Conservation (phyloP, 2,888 invertebrate species). For the Leptinotarsa rubiginosa region DNA sequence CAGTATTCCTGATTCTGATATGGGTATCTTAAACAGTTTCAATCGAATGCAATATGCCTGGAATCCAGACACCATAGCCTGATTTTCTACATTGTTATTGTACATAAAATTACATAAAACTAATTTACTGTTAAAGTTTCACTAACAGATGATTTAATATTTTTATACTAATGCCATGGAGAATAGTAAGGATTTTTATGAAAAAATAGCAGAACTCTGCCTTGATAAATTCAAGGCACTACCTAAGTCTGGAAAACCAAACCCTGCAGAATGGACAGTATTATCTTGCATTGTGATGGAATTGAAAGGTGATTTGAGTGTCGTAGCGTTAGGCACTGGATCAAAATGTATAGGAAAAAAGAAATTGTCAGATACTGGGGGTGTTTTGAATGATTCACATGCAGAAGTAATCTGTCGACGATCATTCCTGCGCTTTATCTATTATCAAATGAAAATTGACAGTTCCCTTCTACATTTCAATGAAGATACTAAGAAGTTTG, state of each 20-base stretch:
- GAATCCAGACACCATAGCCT: constrained; percentile 70
- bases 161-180: constrained; percentile 33
- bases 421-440: constrained; percentile 82
- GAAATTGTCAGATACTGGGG: constrained; percentile 75
- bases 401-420: constrained; percentile 90
- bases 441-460: constrained; percentile 67
- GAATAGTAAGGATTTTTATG: constrained; percentile 48
- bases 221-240: constrained; percentile 72
- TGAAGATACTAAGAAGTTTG: constrained; percentile 46
- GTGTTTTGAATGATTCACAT: constrained; percentile 89
- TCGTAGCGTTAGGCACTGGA: constrained; percentile 89
- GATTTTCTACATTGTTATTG: constrained; percentile 47
- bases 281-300: constrained; percentile 78
- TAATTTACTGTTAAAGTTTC: constrained; percentile 28
- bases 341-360: constrained; percentile 88
- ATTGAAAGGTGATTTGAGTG: constrained; percentile 65
- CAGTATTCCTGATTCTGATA: constrained; percentile 68
- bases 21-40: constrained; percentile 60
- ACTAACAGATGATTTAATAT: constrained; percentile 16
- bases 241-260: constrained; percentile 86
- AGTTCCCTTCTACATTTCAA: constrained; percentile 48
- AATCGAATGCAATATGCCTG: constrained; percentile 69
- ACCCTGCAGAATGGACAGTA: constrained; percentile 83
- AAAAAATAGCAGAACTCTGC: constrained; percentile 71
- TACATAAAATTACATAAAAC: background rate